Base-by-base conservation (phyloP, 2,113 vertebrate genomes). In the Phaethon lepturus region DNA sequence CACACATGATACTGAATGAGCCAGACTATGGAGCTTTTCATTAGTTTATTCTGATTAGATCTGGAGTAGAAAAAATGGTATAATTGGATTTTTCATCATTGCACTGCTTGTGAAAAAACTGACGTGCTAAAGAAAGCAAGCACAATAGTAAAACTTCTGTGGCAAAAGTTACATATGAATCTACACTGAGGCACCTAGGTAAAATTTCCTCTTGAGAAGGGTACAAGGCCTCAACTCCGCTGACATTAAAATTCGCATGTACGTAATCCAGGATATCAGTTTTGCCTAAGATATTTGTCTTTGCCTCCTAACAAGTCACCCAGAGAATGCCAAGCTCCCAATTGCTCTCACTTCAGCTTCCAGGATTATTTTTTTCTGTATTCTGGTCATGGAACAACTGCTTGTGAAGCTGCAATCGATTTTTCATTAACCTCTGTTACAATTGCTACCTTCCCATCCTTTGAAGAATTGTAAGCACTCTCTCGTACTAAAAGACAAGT, bases 11-110 rank as follows among this genome's bases (percentile, higher is more conserved):
- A 94, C 26, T 59, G 58, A 93, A 71, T 38, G 23, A 93, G 18
- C 40, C 78, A 87, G 78, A 76, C n/a, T 31, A 60, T 1, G 22
- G 33, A 95, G 63, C 7, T 86, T 89, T 92, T 84, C 16, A 40
- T 53, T 68, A 73, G 25, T 59, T 64, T 94, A 77, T 66, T 87
- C 44, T 78, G 53, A 66, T 93, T 94, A 85, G 40, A 82, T 44
- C 11, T 79, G 66, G 7, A 89, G 42, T 35, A 89, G 73, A 6
- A 81, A 78, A 86, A 40, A 5, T 3, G 4, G 1, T 71, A 20
- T 78, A 85, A 74, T 24, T 82, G 58, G 1, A 1, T 33, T 72
- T 79, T 88, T 55, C 40, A 55, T 62, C 50, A 74, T 76, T 60
- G 22, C 56, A 67, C 13, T 26, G n/a, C 26, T 86, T 74, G 26